These are phyloP conservation scores for Oscheius sp. DNA, from an alignment of 2,888 invertebrate species.

Conservation along the genomic window DNA sequence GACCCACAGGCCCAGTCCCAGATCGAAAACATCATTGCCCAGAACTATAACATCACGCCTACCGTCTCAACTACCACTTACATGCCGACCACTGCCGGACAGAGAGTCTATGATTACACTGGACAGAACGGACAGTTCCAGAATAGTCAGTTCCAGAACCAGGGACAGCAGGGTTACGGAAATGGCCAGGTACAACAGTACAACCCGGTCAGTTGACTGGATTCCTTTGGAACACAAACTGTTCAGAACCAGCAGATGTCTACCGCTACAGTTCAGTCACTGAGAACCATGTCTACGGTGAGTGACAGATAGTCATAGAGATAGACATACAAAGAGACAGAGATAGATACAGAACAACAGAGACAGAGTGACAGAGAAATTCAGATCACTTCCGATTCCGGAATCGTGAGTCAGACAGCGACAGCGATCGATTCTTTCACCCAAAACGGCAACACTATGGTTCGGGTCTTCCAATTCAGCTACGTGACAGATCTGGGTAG, in stretches of 20 bases:
- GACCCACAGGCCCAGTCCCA: conserved; percentile 36
- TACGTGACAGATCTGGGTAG: conserved; percentile 57
- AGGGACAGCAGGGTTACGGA: not conserved
- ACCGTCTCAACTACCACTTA: conserved; percentile 3
- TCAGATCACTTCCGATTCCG: conserved; percentile 56
- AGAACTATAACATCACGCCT: conserved; percentile 48
- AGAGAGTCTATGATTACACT: conserved; percentile 23
- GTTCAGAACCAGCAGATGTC: conserved; percentile 24
- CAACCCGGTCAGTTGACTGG: conserved; percentile 18
- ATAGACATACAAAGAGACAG: too few species aligned
- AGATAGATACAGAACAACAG: too few species aligned
- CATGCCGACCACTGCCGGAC: not conserved
- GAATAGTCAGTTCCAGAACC: conserved; percentile 24
- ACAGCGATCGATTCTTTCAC: conserved; percentile 53
- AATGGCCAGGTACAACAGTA: conserved; percentile 19
- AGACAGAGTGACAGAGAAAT: too few species aligned
- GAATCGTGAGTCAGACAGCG: conserved; percentile 45
- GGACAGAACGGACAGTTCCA: conserved; percentile 18
- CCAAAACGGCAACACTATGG: conserved; percentile 51
- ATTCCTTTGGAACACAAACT: not conserved
- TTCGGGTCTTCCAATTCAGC: conserved; percentile 58
- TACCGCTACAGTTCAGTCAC: conserved; percentile 12
- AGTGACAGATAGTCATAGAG: not conserved
- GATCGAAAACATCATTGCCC: conserved; percentile 43
- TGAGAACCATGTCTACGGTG: conserved; percentile 36